Conservation (phyloP, 2,113 vertebrate species). For the Rhineura floridana region DNA sequence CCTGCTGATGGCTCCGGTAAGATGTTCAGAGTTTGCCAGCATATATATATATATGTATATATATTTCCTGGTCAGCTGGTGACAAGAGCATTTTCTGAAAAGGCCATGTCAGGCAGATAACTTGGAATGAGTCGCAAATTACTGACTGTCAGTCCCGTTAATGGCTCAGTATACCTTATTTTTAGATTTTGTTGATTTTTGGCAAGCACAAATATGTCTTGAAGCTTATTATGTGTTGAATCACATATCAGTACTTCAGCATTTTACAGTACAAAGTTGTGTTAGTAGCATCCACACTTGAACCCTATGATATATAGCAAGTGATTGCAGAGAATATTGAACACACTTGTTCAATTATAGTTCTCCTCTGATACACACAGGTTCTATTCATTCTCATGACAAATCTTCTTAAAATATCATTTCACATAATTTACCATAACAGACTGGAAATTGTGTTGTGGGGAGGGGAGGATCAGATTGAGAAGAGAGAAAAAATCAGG, state of each 20-base stretch:
- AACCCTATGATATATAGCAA: background rate
- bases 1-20: too few species aligned
- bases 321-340: constrained; percentile 18
- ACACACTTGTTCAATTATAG: constrained; percentile 14
- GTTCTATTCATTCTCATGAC: background rate
- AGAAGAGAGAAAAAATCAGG: too few species aligned
- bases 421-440: background rate
- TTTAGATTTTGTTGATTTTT: background rate
- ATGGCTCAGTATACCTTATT: background rate
- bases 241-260: background rate
- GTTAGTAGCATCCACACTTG: background rate
- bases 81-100: background rate
- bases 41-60: too few species aligned
- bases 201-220: background rate
- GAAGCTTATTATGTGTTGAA: background rate
- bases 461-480: too few species aligned
- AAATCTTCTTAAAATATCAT: constrained; percentile 14
- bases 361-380: background rate
- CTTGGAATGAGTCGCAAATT: background rate
- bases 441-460: background rate
- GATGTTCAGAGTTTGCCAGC: too few species aligned
- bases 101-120: background rate
- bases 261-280: background rate
- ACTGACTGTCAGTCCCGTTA: background rate
- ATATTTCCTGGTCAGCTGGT: too few species aligned